phyloP scores from a whole-genome alignment of 2,113 vertebrate genomes.

The Etheostoma cragini region DNA sequence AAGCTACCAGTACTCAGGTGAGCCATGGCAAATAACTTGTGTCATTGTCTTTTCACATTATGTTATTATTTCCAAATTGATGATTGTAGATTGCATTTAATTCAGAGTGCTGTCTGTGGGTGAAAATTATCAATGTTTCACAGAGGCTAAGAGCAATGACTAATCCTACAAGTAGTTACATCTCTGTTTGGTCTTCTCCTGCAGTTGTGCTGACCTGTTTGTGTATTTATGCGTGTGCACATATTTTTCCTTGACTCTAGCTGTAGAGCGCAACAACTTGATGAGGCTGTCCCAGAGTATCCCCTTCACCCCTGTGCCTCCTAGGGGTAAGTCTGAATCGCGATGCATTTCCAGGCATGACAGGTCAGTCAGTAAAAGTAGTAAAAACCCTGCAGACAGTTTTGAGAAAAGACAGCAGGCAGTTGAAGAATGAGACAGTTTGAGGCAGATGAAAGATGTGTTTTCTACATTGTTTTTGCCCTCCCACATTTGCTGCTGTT shows the following conservation, averaged over 20 bases:
- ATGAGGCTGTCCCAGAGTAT: conserved; percentile 99
- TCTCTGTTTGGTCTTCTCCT: background rate
- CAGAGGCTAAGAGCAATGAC: background rate
- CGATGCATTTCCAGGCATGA: background rate
- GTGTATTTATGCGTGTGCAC: background rate
- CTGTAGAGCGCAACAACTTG: conserved; percentile 99
- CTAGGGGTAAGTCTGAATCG: conserved; percentile 88
- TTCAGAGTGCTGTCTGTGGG: background rate
- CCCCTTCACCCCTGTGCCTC: conserved; percentile 97
- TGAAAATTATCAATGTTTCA: background rate
- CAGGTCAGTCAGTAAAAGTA: background rate
- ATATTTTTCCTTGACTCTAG: conserved; percentile 74
- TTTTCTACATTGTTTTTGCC: background rate
- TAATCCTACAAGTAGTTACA: background rate
- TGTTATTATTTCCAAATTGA: background rate
- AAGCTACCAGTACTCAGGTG: conserved; percentile 97
- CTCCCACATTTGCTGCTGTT: conserved; percentile 9
- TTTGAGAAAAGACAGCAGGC: background rate
- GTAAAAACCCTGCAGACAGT: background rate
- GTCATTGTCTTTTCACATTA: background rate
- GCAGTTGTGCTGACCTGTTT: background rate
- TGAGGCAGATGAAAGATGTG: background rate
- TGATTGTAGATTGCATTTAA: background rate
- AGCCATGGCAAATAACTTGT: conserved; percentile 52
- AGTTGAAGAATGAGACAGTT: conserved; percentile 33